These are phyloP conservation scores for Artibeus jamaicensis DNA, from an alignment of 2,797 vertebrate genomes.

Conservation along the genomic window DNA sequence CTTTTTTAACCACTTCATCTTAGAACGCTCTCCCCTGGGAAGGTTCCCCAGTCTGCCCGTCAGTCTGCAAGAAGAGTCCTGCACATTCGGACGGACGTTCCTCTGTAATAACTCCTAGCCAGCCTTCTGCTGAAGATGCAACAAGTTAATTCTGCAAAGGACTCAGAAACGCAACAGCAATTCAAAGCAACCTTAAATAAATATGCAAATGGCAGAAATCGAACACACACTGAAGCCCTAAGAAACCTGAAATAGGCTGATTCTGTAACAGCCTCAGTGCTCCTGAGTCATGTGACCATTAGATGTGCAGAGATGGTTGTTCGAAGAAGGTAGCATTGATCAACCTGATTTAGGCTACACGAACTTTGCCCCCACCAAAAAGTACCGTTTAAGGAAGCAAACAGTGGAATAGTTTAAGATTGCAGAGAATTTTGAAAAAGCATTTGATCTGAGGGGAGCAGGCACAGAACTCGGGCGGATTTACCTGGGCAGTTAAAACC, in stretches of 20 bases:
- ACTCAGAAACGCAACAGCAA: not conserved
- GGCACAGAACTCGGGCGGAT: conserved; percentile 36
- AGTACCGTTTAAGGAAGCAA: not conserved
- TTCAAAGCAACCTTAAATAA: not conserved
- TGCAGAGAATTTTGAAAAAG: not conserved
- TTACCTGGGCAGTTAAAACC: conserved; percentile 88
- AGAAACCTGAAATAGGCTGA: not conserved
- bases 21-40: not conserved
- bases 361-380: not conserved
- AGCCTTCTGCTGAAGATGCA: not conserved
- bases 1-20: not conserved
- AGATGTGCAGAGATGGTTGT: not conserved
- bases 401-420: not conserved
- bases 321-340: not conserved
- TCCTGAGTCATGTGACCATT: not conserved
- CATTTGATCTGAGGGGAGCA: not conserved
- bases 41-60: not conserved
- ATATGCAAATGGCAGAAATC: not conserved
- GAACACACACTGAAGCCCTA: not conserved
- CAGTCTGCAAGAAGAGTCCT: not conserved
- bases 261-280: not conserved
- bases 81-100: not conserved
- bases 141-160: not conserved
- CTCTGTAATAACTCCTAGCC: not conserved
- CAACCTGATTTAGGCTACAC: not conserved